Base-by-base conservation (phyloP, 2,797 vertebrate species). In the Artibeus lituratus region DNA sequence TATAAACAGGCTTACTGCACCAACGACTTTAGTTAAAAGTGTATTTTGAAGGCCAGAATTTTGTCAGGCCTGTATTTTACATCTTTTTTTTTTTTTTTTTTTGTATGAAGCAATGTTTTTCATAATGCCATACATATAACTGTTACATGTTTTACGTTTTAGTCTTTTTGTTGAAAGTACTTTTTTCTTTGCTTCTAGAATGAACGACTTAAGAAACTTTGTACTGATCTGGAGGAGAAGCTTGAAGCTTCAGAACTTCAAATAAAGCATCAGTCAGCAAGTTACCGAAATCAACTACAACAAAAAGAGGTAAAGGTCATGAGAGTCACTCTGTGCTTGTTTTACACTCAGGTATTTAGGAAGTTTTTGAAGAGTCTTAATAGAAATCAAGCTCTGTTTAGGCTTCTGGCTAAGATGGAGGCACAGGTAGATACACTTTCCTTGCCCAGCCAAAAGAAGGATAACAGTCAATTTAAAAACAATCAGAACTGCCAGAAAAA, bases 241-340 rank as follows among this genome's bases (percentile, higher is more conserved):
- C 98, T 99, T 62, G 99, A 99, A 98, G 99, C 99, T 21, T 98
- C 99, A 5, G 99, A 99, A 96, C 99, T 99, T 97, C 99, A 99
- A 96, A 98, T 99, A 96, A 99, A 99, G 94, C 99, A 99, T 44
- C 99, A 99, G 74, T 99, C 99, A 62, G 15, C 98, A 9, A 99
- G 99, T 92, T 99, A 99, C 97, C 98, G 99, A 95, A 98, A 81
- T 74, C 98, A 99, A 0, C 98, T 99, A 89, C 99, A 99, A 37
- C 99, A 99, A 98, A 99, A 99, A 98, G 99, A 99, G 98, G 99
- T 99, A 98, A 84, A 97, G 74, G 44, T 29, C 39, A 32, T 67
- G 32, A 14, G 5, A 89, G 5, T 73, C 59, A 57, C 4, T 94
- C 94, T 15, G 19, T 47, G 26, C 47, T 51, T 87, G 57, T 57